Evolutionary conservation across 1,140 invertebrate genomes (phyloP), one percentile per base, ranked within the genome.

Genomic region (Drosophila bocqueti): DNA sequence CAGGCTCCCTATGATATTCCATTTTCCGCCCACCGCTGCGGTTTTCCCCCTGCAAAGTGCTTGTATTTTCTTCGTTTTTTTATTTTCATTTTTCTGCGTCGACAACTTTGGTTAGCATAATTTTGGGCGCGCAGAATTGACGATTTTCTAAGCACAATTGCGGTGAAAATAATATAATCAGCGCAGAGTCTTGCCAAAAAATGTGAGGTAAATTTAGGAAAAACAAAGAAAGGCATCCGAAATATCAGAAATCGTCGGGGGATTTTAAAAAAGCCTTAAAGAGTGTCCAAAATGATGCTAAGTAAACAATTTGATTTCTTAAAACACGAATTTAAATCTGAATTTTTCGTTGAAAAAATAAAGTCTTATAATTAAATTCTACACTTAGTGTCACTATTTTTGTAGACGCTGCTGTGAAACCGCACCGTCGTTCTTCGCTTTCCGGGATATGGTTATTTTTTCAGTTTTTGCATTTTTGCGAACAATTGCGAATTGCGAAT

Each of bases 51-150:
- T 26, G 26, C 45, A 40, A 59, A 38, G 11, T 62, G 29, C 36
- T 59, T 57, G 36, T 26, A 40, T 57, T 57, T 57, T 40, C 29
- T 46, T 36, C 10, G 24, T 52, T 18, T 40, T 64, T 69, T 54
- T 42, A 8, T 60, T 43, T 45, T 61, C 50, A 61, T 69, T 74
- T 64, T 62, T 54, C 55, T 75, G 66, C 73, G 76, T 64, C 73
- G 47, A 86, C 76, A 73, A 72, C 85, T 84, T 90, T 90, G 84
- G 85, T 81, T 89, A 81, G 84, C 85, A 89, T 90, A 90, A 89
- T 90, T 89, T 89, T 84, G 69, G 60, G 52, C 60, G 57, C 55
- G 38, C 65, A 43, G 49, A 65, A 45, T 52, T 55, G 66, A 61
- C 57, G 57, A 43, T 72, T 73, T 76, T 71, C 43, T 62, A 29